Evolutionary conservation across 2,888 invertebrate species (phyloP), one percentile per base, ranked within the genome.

Genomic region (Congeria kusceri): DNA sequence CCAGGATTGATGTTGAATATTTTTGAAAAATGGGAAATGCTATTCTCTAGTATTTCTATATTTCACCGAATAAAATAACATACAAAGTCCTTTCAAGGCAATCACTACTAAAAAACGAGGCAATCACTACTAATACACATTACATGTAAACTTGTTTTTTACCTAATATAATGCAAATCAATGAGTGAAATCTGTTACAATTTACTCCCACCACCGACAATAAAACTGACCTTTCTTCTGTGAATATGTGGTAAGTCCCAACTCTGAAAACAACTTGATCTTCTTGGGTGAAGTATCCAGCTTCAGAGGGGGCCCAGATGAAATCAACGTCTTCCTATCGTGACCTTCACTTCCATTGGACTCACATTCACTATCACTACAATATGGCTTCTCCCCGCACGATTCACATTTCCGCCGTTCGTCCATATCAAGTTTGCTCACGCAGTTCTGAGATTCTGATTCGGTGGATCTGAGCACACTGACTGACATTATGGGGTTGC

Each of bases 381-480:
- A 87, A 70, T 89, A 87, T 29, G 84, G 85, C 11, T 72, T 78
- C 5, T 85, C 86, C 2, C 78, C 44, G 13, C 92, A 84, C 28
- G 87, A 79, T 77, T 90, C 85, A 27, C 88, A 87, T 58, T 91
- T 78, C 46, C 85, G 88, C 47, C 86, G 74, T 66, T 92, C 92
- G 61, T 91, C 90, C 46, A 90, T 77, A 84, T 94, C 93, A 25
- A 94, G 84, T 70, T 92, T 91, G 81, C 93, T 93, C 11, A 82
- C 69, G 73, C 83, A 83, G 11, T 46, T 64, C 44, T 78, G 82
- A 82, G 82, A 82, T 82, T 81, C 75, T n/a, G 62, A 25, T 29
- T 63, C 29, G 32, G 56, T 58, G 39, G 68, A 68, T 61, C 53
- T 62, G 56, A 71, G 65, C 53, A 13, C 29, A 28, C 29, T 63